phyloP scores from a whole-genome alignment of 2,797 vertebrate genomes.

The Avahi laniger region DNA sequence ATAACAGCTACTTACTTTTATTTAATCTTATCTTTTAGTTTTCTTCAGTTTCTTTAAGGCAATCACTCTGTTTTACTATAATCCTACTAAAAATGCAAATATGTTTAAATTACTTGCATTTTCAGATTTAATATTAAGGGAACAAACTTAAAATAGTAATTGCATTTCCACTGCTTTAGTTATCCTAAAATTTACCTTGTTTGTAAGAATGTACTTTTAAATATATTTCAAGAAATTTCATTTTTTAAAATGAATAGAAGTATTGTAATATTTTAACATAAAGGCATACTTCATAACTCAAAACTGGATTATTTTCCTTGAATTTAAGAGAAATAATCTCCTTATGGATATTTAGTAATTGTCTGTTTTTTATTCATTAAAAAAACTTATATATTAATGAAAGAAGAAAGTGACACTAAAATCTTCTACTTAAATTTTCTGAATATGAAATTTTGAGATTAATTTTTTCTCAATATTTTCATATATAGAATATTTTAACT shows the following conservation, averaged over 20 bases:
- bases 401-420: not conserved
- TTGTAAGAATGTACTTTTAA: not conserved
- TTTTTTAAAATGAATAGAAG: not conserved
- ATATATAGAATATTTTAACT: conserved; percentile 43
- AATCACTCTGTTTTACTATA: not conserved
- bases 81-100: not conserved
- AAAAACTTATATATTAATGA: not conserved
- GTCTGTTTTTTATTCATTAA: not conserved
- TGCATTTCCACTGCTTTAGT: not conserved
- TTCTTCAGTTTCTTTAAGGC: not conserved
- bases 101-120: not conserved
- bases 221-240: not conserved
- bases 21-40: not conserved
- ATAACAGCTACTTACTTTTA: not conserved
- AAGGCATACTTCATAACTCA: not conserved
- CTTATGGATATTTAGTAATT: not conserved
- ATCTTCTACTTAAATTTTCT: conserved; percentile 13
- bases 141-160: not conserved
- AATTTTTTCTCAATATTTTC: conserved; percentile 28
- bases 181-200: not conserved
- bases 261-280: not conserved
- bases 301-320: not conserved
- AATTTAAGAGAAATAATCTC: not conserved
- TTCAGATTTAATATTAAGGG: not conserved
- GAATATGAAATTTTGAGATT: not conserved